Percentiles rank a stretch among this genome's conserved stretches.
Evolutionary conservation across 2,797 vertebrate species (phyloP).

Genomic region (Pipistrellus pipistrellus): DNA sequence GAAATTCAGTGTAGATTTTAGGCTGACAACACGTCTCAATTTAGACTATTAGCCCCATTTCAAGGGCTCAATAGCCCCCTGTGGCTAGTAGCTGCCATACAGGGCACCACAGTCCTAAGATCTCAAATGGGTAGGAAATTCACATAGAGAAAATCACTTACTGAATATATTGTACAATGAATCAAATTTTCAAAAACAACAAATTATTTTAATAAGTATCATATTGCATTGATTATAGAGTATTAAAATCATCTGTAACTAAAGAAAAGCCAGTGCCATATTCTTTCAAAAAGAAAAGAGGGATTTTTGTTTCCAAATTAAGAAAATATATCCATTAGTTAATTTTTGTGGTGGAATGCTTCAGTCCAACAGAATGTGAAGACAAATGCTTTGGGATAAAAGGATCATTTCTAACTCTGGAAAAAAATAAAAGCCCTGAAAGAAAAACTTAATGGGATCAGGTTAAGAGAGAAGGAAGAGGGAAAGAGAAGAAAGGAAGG

Average conservation of each 20-base stretch:
- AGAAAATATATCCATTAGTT: not conserved
- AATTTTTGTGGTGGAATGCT: not conserved
- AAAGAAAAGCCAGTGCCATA: slow-evolving; percentile 14
- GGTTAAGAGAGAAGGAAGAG: not conserved
- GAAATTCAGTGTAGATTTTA: slow-evolving; percentile 1
- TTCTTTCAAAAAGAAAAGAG: not conserved
- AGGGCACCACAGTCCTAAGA: not conserved
- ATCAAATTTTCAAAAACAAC: not conserved
- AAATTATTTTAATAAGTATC: not conserved
- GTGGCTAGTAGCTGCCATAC: not conserved
- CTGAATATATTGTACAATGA: not conserved
- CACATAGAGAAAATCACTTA: not conserved
- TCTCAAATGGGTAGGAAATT: not conserved
- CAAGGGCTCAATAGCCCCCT: not conserved
- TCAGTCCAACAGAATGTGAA: not conserved
- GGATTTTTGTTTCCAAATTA: not conserved
- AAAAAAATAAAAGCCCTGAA: not conserved
- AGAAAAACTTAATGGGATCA: not conserved
- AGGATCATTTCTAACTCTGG: not conserved
- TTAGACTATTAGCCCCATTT: not conserved
- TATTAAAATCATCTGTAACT: not conserved
- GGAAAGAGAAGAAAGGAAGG: not conserved
- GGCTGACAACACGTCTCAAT: not conserved
- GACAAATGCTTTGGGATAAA: not conserved
- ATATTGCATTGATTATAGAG: not conserved